Evolutionary conservation across 2,888 invertebrate genomes (phyloP), one percentile per base, ranked within the genome.

Genomic region (Dugesia japonica): DNA sequence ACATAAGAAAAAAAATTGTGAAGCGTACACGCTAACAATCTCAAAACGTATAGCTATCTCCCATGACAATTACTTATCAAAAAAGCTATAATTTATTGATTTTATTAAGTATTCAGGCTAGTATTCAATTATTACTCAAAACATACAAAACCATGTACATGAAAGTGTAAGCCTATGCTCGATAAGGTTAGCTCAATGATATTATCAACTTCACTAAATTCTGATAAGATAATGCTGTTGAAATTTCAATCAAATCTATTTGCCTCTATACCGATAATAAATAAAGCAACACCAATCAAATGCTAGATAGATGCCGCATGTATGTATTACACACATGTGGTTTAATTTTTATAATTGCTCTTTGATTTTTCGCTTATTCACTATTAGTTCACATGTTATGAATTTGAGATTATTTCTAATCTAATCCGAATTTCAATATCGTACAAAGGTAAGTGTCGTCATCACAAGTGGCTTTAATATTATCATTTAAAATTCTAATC

Each of bases 141-240:
- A 13, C 17, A 38, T 17, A 38, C 38, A 38, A 38, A 13, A 38
- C 9, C 9, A 38, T 38, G 38, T 56, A 23, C 23, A 56, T 56
- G 56, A 56, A 56, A 56, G 56, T 56, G 56, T 23, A 56, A 56
- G 17, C n/a, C 56, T 13, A n/a, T 9, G 17, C 23, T 56, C n/a
- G 56, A 56, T 56, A 56, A 56, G 56, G 56, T 56, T 56, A 56
- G 17, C 56, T 56, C 56, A 56, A 56, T 56, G 56, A 56, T 56
- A 56, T 56, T 56, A 56, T 56, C 56, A 56, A 56, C 56, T 56
- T 56, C 56, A 56, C 56, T 56, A 56, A 56, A 56, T 56, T 56
- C n/a, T 20, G 56, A 56, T 56, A 56, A 56, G 56, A 56, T 56
- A 56, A 56, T 56, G 4, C 56, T 56, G 56, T 23, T n/a, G 56